Conservation (phyloP, 2,113 vertebrate species). For the Neolamprologus brichardi region DNA sequence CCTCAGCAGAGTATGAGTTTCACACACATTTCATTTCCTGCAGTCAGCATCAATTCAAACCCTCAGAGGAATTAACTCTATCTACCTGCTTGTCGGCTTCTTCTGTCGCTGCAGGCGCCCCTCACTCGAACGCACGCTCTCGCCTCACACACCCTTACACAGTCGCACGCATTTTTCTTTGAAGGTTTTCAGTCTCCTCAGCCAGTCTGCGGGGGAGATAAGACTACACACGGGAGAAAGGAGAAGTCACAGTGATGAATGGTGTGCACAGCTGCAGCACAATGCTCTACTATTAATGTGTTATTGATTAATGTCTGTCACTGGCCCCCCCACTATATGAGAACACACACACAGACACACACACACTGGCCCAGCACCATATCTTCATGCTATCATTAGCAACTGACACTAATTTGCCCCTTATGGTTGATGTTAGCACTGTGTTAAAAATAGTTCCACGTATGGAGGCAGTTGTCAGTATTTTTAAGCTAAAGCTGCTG, state of each 20-base stretch:
- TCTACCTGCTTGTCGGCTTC: constrained; percentile 51
- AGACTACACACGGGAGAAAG: constrained; percentile 12
- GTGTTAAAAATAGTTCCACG: constrained; percentile 18
- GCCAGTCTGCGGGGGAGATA: constrained; percentile 33
- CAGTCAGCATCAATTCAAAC: constrained; percentile 53
- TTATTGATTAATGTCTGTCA: constrained; percentile 60
- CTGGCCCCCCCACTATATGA: constrained; percentile 3
- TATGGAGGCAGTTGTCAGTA: background rate
- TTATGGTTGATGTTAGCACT: background rate
- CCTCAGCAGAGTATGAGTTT: constrained; percentile 23
- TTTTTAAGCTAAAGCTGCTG: background rate
- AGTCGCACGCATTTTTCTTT: background rate
- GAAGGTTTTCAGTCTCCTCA: constrained; percentile 22
- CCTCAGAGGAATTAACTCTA: constrained; percentile 55
- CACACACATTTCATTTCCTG: constrained; percentile 52
- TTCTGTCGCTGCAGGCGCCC: constrained; percentile 16
- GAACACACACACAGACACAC: background rate
- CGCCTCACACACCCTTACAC: background rate
- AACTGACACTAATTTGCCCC: constrained; percentile 19
- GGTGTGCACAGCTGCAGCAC: constrained; percentile 22
- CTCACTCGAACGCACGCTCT: background rate
- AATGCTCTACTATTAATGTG: constrained; percentile 39
- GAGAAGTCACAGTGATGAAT: constrained; percentile 58
- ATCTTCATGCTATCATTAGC: background rate
- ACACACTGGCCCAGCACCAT: background rate